Base-by-base conservation (phyloP, 2,888 invertebrate genomes). In the Meteorus colon region DNA sequence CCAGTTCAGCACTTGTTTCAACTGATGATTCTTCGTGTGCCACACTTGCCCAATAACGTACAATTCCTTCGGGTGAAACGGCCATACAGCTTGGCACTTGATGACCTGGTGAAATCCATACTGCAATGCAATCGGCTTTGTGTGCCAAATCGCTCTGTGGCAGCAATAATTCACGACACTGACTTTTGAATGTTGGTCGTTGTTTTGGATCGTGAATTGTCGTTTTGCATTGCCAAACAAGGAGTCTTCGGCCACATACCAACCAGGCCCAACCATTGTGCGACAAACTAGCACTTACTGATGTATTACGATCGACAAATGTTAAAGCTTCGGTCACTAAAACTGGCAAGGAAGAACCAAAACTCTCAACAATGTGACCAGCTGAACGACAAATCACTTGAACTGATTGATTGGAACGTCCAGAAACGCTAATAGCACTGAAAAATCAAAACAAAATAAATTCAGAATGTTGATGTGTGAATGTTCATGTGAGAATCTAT, bases 81-180 rank as follows among this genome's bases (percentile, higher is more conserved):
- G 97, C 97, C 82, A 98, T 93, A 85, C 97, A 97, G 0, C 96
- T 94, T 10, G 97, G 96, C 88, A 94, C 92, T 87, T 92, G 92
- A 79, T 92, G 92, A 0, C 91, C 92, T 63, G 90, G 90, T 2
- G 91, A 90, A 16, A 92, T 91, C 86, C 95, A 96, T 0, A 97
- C 93, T 34, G 94, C 93, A 0, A 96, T 94, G 19, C 97, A 91
- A 76, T 97, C 94, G 0, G 98, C 96, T 84, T 95, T 94, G 88
- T 98, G 98, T 0, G 96, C 96, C 19, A 98, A 92, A 89, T 98
- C 98, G 82, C 97, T 97, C 81, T 97, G 96, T 0, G 98, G 98
- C 59, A 98, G 89, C 0, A 95, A 94, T 16, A 98, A 91, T 87
- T 98, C 98, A 51, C 96, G 92, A 82, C 97, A 97, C 63, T 95